Percentiles rank a stretch among this genome's conserved stretches.
phyloP scores from a whole-genome alignment of 2,888 invertebrate species.

The Hydrotaea cyrtoneurina region DNA sequence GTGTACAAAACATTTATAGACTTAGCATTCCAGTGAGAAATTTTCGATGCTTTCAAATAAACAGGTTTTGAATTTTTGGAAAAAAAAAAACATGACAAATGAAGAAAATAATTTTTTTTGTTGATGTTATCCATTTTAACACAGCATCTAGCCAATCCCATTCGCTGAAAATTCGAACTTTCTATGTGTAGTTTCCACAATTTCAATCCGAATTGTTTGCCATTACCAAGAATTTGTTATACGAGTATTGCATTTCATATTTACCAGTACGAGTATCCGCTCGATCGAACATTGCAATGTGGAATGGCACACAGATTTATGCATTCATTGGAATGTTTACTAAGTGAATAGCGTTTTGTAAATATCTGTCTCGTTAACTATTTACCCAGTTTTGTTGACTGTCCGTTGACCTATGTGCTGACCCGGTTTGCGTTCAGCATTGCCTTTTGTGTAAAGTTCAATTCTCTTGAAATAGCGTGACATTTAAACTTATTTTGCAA shows the following conservation, averaged over 20 bases:
- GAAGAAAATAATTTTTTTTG: too few species aligned
- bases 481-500: constrained; percentile 45
- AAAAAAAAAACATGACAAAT: too few species aligned
- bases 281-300: background rate
- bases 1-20: background rate
- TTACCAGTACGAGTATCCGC: background rate
- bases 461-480: constrained; percentile 56
- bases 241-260: background rate
- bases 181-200: too few species aligned
- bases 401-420: constrained; percentile 41
- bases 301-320: background rate
- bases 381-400: background rate
- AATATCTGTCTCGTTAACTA: background rate
- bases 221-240: background rate
- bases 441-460: background rate
- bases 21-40: too few species aligned
- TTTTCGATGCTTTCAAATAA: too few species aligned
- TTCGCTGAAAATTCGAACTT: too few species aligned
- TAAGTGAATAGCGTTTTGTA: background rate
- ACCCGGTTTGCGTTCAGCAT: background rate
- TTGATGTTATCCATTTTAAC: too few species aligned
- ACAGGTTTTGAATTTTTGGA: too few species aligned
- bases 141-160: too few species aligned
- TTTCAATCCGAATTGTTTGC: background rate
- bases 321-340: background rate